Conservation (phyloP, 1,140 invertebrate species). For the Radopholus similis region DNA sequence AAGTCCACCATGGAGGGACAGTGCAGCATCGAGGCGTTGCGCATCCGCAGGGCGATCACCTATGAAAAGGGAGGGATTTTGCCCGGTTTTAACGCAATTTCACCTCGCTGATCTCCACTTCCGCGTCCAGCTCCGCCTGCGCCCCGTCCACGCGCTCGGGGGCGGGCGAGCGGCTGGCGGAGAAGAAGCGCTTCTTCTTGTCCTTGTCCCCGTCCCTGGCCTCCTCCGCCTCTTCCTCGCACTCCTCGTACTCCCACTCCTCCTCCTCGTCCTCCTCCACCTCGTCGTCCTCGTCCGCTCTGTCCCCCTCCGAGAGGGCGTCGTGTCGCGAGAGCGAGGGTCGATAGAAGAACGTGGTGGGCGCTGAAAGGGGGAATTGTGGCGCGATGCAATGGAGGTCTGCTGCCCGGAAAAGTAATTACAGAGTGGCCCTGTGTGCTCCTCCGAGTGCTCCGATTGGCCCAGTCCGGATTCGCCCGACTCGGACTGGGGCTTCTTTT, state of each 20-base stretch:
- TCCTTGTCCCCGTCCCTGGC: constrained; percentile 6
- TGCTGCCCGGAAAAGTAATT: no score
- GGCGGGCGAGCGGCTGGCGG: constrained; percentile 7
- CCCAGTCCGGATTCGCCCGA: no score
- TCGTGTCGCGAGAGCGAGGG: constrained; percentile 2
- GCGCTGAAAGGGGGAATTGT: no score
- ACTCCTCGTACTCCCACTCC: constrained; percentile 3
- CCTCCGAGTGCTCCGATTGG: no score
- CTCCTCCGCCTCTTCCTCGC: neutral
- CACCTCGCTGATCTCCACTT: constrained; percentile 17
- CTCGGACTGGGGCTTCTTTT: no score
- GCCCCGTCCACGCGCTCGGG: constrained; percentile 15
- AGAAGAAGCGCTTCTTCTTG: constrained; percentile 11
- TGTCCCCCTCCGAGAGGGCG: constrained; percentile 2
- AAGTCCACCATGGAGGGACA: no score
- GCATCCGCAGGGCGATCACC: no score
- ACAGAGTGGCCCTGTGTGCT: no score
- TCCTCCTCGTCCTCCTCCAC: neutral
- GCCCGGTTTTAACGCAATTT: constrained; percentile 7
- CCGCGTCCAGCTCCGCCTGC: constrained; percentile 18
- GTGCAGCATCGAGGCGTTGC: no score
- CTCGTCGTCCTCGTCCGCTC: neutral
- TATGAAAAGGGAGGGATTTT: no score
- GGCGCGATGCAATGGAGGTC: no score
- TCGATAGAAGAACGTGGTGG: neutral